phyloP scores from a whole-genome alignment of 2,797 vertebrate genomes.

The Coreius guichenoti region DNA sequence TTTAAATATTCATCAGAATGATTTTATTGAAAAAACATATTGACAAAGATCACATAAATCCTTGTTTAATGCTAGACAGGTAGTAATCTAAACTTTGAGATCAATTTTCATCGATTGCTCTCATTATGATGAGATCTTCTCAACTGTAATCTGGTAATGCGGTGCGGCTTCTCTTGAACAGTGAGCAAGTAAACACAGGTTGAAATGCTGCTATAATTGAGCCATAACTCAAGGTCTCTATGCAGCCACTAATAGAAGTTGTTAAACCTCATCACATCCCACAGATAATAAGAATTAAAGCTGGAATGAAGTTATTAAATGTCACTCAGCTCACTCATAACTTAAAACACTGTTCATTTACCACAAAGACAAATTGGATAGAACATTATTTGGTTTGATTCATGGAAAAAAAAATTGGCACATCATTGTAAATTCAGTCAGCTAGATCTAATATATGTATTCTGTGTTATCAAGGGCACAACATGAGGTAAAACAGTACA shows the following conservation, averaged over 20 bases:
- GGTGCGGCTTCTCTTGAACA: slow-evolving; percentile 7
- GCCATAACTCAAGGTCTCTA: slow-evolving; percentile 35
- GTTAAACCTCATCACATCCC: slow-evolving; percentile 45
- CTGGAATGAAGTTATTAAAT: slow-evolving; percentile 24
- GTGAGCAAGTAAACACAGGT: slow-evolving; percentile 30
- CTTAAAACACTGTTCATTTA: slow-evolving; percentile 15
- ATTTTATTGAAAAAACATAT: slow-evolving; percentile 7
- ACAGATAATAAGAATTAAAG: slow-evolving; percentile 38
- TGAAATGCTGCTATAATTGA: slow-evolving; percentile 42
- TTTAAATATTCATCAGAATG: slow-evolving; percentile 10
- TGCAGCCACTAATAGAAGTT: slow-evolving; percentile 39
- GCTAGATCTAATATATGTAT: not conserved
- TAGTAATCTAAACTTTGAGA: slow-evolving; percentile 31
- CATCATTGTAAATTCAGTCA: not conserved
- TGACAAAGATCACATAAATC: not conserved
- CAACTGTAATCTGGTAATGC: not conserved
- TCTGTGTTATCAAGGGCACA: slow-evolving; percentile 6
- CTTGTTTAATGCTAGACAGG: slow-evolving; percentile 6
- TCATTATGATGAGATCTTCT: slow-evolving; percentile 10
- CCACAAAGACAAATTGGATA: not conserved
- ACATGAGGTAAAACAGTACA: not conserved
- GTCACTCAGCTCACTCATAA: slow-evolving; percentile 17
- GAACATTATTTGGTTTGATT: slow-evolving; percentile 12
- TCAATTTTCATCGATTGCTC: slow-evolving; percentile 24
- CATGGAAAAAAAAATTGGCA: not conserved